phyloP scores from a whole-genome alignment of 1,140 invertebrate species.

The Trichomalopsis sarcophagae region DNA sequence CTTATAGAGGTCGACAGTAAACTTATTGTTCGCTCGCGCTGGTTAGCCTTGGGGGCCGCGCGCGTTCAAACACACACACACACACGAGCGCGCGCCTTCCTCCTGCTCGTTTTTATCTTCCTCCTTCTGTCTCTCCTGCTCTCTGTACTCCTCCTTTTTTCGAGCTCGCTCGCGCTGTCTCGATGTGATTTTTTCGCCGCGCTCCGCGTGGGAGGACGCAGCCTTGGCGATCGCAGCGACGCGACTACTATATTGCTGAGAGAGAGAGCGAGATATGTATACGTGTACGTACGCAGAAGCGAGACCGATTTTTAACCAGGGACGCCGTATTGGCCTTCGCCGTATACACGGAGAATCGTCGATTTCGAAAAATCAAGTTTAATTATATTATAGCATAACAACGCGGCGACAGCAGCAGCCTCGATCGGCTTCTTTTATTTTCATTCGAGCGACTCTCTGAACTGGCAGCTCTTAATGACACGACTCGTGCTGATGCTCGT shows the following conservation, averaged over 20 bases:
- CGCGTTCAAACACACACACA: conserved; percentile 34
- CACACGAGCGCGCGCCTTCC: neutral
- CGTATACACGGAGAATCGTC: conserved; percentile 10
- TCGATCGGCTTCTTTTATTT: conserved; percentile 35
- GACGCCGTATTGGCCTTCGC: conserved; percentile 30
- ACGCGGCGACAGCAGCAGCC: neutral
- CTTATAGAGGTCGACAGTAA: conserved; percentile 54
- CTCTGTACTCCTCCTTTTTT: neutral
- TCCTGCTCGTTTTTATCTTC: conserved; percentile 10
- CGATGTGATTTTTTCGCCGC: conserved; percentile 32
- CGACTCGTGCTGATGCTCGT: neutral
- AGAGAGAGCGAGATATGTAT: neutral
- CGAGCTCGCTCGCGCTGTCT: neutral
- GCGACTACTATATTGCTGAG: neutral
- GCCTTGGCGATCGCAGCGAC: conserved; percentile 21
- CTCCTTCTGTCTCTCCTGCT: neutral
- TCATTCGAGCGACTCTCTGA: neutral
- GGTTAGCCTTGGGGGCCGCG: conserved; percentile 50
- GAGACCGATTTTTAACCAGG: conserved; percentile 43
- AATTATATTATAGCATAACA: neutral
- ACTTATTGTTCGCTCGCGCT: conserved; percentile 49
- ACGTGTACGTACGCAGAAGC: conserved; percentile 18
- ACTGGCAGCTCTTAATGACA: conserved; percentile 15
- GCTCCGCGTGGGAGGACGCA: conserved; percentile 43
- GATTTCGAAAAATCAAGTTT: conserved; percentile 47